phyloP scores from a whole-genome alignment of 23 tunicate genomes.

The Phallusia fumigata region DNA sequence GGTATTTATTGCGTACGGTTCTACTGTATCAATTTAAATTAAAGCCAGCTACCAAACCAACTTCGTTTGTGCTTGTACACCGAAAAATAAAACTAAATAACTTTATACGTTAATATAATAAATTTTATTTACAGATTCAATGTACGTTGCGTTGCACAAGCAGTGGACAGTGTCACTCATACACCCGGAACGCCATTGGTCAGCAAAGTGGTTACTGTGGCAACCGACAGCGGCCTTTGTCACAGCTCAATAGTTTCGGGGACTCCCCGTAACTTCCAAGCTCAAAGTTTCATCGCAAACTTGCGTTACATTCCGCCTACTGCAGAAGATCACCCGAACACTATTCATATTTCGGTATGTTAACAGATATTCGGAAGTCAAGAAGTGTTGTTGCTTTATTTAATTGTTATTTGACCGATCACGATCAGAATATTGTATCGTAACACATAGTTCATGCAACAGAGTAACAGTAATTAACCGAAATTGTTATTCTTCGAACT shows the following conservation, averaged over 20 bases:
- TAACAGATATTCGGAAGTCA: too few relatives aligned
- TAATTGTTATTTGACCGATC: neutral
- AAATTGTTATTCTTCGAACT: too few relatives aligned
- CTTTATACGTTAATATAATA: too few relatives aligned
- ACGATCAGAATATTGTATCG: too few relatives aligned
- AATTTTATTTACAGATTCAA: slow-evolving; percentile 44
- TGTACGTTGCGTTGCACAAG: slow-evolving; percentile 95
- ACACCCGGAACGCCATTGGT: slow-evolving; percentile 91
- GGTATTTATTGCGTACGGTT: too few relatives aligned
- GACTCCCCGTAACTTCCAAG: slow-evolving; percentile 87
- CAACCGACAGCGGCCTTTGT: slow-evolving; percentile 91
- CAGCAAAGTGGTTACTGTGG: slow-evolving; percentile 77
- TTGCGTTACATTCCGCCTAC: slow-evolving; percentile 65
- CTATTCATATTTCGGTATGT: slow-evolving; percentile 89
- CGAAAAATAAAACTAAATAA: too few relatives aligned
- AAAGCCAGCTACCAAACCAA: too few relatives aligned
- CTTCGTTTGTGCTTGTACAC: too few relatives aligned
- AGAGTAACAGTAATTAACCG: too few relatives aligned
- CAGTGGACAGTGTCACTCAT: slow-evolving; percentile 74
- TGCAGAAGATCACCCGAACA: slow-evolving; percentile 77
- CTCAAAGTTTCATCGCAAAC: slow-evolving; percentile 96
- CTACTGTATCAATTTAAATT: too few relatives aligned
- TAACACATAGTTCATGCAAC: too few relatives aligned
- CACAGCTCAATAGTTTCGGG: slow-evolving; percentile 95
- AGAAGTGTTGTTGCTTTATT: neutral